Conservation (phyloP, 2,797 vertebrate species). For the Arrhamphus sclerolepis region DNA sequence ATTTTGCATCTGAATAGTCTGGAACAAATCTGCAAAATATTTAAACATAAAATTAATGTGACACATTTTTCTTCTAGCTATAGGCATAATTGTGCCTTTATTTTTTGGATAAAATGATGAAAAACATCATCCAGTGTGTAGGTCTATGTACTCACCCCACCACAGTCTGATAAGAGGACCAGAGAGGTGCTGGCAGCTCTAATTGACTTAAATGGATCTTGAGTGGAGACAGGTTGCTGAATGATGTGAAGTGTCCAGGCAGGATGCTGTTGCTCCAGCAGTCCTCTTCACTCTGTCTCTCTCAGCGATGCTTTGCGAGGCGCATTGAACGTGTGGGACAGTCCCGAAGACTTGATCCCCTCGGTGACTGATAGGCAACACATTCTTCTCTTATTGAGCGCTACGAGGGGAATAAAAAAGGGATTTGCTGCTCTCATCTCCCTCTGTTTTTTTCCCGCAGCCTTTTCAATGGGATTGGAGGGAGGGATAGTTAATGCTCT, state of each 20-base stretch:
- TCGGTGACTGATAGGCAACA: slow-evolving; percentile 90
- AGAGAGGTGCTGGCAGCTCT: slow-evolving; percentile 54
- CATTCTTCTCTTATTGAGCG: slow-evolving; percentile 91
- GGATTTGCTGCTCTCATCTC: slow-evolving; percentile 91
- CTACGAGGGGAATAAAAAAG: slow-evolving; percentile 89
- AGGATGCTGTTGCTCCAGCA: slow-evolving; percentile 58
- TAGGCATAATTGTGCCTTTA: too few relatives aligned
- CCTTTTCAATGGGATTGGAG: slow-evolving; percentile 84
- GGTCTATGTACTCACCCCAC: slow-evolving; percentile 70
- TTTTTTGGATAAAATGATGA: background rate
- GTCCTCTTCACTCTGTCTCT: slow-evolving; percentile 80
- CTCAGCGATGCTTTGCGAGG: slow-evolving; percentile 84
- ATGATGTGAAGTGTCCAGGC: slow-evolving; percentile 73
- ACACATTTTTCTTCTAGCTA: too few relatives aligned
- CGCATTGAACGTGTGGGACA: slow-evolving; percentile 86
- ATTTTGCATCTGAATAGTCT: too few relatives aligned
- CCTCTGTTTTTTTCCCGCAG: slow-evolving; percentile 82
- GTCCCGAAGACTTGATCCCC: slow-evolving; percentile 87
- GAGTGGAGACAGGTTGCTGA: slow-evolving; percentile 71
- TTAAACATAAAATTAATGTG: too few relatives aligned
- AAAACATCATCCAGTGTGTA: slow-evolving; percentile 11
- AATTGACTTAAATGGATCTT: slow-evolving; percentile 64
- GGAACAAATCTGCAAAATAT: too few relatives aligned
- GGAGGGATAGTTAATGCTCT: slow-evolving; percentile 89
- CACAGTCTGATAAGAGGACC: slow-evolving; percentile 61